Base-by-base conservation (phyloP, 37 sponge, comb jelly and placozoan genomes). In the Agelas oroides region DNA sequence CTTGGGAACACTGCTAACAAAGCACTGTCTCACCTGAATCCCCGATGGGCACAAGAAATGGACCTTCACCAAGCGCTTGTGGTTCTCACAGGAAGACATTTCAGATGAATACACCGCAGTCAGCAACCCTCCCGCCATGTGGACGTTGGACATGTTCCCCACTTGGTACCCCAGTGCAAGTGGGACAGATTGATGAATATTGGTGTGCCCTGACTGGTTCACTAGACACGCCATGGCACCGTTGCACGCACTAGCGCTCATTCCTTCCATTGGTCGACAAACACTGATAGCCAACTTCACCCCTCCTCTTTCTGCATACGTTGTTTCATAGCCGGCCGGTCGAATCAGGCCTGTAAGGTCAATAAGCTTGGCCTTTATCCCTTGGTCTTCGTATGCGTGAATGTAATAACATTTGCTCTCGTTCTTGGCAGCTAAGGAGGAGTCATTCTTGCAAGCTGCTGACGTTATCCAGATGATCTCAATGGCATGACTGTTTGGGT, bases 351-450 rank as follows among this genome's bases (percentile, higher is more conserved):
- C 65, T 18, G 75, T 56, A 27, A 93, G 86, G 59, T 93, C 93
- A 27, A 72, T 71, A 2, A 86, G 54, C 37, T 65, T 81, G 2
- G 89, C 86, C 56, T 81, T 63, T 54, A 93, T 21, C 17, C 93
- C 93, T 2, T 16, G 62, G 34, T 75, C 76, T 21, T 70, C 31
- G 52, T 61, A 62, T 13, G 70, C 31, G 28, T 82, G 59, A 27
- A 93, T 28, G 35, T 67, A 35, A 53, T 93, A 93, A 62, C 93
- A 93, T 40, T 93, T 93, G 67, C 54, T 81, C 83, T 93, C 89
- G 30, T 65, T 32, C 19, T 34, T 39, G n/a, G 78, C 61, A 31
- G 69, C 58, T 24, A 64, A 58, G 12, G 65, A 17, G 20, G 74
- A 39, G 53, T 16, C 41, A 2, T 34, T 70, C 71, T 70, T 80